Conservation (phyloP, 2,113 vertebrate genomes). For the Eudyptes chrysolophus region DNA sequence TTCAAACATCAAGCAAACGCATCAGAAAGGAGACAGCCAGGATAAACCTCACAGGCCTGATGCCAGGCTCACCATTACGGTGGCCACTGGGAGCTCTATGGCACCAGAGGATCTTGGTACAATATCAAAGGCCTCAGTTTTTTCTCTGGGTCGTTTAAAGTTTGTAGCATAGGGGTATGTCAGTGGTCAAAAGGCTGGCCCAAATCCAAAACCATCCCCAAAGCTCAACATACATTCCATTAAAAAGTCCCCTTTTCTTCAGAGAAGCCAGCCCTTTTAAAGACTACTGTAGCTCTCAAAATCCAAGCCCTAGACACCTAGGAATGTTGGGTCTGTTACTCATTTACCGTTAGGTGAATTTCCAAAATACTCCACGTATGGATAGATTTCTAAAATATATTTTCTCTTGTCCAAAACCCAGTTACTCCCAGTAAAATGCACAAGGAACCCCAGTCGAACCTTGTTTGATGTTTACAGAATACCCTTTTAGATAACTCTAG, state of each 20-base stretch:
- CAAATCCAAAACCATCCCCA: not conserved
- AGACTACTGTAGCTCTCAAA: not conserved
- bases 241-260: not conserved
- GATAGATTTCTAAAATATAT: not conserved
- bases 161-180: not conserved
- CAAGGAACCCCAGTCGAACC: not conserved
- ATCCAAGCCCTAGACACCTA: not conserved
- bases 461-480: not conserved
- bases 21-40: not conserved
- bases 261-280: not conserved
- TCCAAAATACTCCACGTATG: not conserved
- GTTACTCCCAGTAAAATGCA: not conserved
- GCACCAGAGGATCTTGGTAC: not conserved
- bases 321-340: not conserved
- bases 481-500: not conserved
- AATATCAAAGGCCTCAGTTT: not conserved
- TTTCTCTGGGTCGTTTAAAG: not conserved
- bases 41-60: not conserved
- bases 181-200: not conserved
- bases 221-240: not conserved
- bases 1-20: not conserved
- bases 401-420: not conserved
- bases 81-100: not conserved
- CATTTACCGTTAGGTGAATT: not conserved
- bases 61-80: accelerated